phyloP scores from a whole-genome alignment of 2,797 vertebrate species.

The Takifugu rubripes region DNA sequence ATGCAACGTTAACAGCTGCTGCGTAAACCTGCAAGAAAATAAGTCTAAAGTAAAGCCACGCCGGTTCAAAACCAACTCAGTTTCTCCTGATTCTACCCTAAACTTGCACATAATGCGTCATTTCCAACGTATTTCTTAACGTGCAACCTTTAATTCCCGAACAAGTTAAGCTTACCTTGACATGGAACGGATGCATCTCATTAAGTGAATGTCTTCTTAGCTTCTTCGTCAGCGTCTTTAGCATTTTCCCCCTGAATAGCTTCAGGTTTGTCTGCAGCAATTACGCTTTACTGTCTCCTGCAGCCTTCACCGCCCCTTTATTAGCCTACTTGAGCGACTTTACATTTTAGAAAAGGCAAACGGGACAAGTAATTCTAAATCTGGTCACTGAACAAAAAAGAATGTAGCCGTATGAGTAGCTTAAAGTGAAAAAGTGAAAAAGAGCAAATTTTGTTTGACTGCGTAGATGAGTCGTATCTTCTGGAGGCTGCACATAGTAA shows the following conservation, averaged over 20 bases:
- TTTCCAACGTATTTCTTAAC: no score
- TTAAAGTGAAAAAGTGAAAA: no score
- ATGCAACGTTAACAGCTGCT: conserved; percentile 24
- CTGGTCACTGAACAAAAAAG: no score
- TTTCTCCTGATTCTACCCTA: no score
- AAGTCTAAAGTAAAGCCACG: no score
- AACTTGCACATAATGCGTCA: no score
- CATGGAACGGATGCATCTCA: conserved; percentile 88
- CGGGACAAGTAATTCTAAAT: conserved; percentile 12
- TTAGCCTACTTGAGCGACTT: conserved; percentile 38
- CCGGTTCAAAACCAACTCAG: no score
- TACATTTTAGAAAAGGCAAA: conserved; percentile 54
- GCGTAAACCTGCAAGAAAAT: background rate
- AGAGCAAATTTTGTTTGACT: conserved; percentile 26
- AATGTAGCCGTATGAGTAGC: no score
- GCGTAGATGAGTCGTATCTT: conserved; percentile 52
- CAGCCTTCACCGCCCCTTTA: conserved; percentile 37
- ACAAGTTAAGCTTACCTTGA: conserved; percentile 80
- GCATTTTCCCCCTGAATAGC: conserved; percentile 69
- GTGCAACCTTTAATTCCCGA: background rate
- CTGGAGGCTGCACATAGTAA: conserved; percentile 36
- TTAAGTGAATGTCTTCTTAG: conserved; percentile 87
- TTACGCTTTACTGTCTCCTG: conserved; percentile 10
- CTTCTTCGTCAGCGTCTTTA: conserved; percentile 90
- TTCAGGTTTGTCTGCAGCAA: conserved; percentile 42